Evolutionary conservation across 2,888 invertebrate species (phyloP).

Genomic region (Acanthopleura granulata): DNA sequence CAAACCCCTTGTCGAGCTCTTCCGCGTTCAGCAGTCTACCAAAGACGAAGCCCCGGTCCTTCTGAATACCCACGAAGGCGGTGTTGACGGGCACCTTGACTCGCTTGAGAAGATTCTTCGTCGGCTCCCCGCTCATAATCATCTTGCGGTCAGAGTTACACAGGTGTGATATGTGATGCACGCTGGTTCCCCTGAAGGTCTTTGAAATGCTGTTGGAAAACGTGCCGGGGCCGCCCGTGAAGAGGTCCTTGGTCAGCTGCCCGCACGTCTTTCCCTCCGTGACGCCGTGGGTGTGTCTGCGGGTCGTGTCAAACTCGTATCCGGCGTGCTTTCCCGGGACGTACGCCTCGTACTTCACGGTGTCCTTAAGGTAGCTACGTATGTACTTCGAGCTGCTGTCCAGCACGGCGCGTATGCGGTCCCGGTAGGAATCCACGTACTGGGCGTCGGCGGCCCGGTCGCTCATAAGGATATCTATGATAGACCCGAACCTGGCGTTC

Average conservation of each 20-base stretch:
- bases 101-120: neutral
- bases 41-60: neutral
- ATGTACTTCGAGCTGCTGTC: neutral
- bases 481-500: neutral
- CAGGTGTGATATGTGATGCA: neutral
- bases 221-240: neutral
- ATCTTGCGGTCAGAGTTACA: conserved; percentile 1
- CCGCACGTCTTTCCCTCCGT: neutral
- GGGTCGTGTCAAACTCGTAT: neutral
- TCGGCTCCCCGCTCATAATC: neutral
- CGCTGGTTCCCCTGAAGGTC: neutral
- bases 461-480: neutral
- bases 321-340: neutral
- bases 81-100: neutral
- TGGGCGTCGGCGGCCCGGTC: neutral
- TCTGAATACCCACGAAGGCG: neutral
- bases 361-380: neutral
- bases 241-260: neutral
- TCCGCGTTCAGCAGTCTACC: neutral
- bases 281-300: neutral
- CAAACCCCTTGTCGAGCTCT: neutral
- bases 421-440: neutral
- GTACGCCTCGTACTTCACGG: neutral
- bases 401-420: neutral
- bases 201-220: neutral